Evolutionary conservation across 2,888 invertebrate species (phyloP), one percentile per base, ranked within the genome.

Genomic region (Camponotus fellah): DNA sequence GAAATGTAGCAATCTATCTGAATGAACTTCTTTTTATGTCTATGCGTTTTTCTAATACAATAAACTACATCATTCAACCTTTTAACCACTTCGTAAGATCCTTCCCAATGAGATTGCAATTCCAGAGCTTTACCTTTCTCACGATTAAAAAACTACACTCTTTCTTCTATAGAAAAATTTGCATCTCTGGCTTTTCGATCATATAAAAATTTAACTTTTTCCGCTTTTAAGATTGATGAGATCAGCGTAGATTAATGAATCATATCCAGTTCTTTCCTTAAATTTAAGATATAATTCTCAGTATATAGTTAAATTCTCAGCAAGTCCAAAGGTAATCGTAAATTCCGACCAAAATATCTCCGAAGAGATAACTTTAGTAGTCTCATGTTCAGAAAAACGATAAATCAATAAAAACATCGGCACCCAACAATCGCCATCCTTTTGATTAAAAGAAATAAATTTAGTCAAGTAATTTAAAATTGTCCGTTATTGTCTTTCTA

Each of bases 401-500:
- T 86, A 84, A 62, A 83, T 74, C 53, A 87, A 64, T 26, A 87
- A 53, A 60, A 82, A 82, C 43, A 85, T n/a, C n/a, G n/a, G n/a
- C 12, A 85, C 26, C 82, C 85, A 85, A 53, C 49, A 14, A 62
- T 85, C 82, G 77, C 76, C 83, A 60, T 81, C 83, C 0, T 6
- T 62, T 14, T 62, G 34, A 34, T 62, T 5, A 2, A 1, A 10
- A 3, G 12, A 26, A 60, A 60, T 14, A 60, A 60, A 60, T 14
- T 60, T 34, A 0, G 32, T 2, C 0, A 60, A 60, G 32, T 60
- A 60, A 14, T 32, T 3, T 12, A 58, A 21, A 58, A 2, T 58
- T 3, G 10, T 58, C 3, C 10, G 56, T 1, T 58, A 21, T 10
- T 58, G 56, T 21, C 26, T 56, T 9, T 56, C 21, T 0, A 56